Conservation (phyloP, 1,140 invertebrate species). For the Drosophila simulans region DNA sequence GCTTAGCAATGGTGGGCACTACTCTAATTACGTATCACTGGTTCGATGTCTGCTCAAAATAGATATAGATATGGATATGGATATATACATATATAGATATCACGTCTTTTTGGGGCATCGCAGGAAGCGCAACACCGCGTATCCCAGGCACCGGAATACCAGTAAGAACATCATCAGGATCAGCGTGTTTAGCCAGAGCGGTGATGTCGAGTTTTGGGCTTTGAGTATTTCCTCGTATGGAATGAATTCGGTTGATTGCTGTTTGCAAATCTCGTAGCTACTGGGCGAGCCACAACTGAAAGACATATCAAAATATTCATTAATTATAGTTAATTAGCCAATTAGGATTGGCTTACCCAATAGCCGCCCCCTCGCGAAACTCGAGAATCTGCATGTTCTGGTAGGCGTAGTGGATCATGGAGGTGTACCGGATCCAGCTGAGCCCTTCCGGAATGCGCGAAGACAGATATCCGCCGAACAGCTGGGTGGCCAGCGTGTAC, state of each 20-base stretch:
- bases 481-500: conserved; percentile 92
- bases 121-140: conserved; percentile 90
- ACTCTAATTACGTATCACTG: conserved; percentile 76
- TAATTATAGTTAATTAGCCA: too few species aligned
- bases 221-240: conserved; percentile 89
- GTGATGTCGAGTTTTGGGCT: conserved; percentile 87
- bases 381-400: conserved; percentile 95
- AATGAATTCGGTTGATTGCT: conserved; percentile 87
- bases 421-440: conserved; percentile 92
- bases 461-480: conserved; percentile 92
- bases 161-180: conserved; percentile 90
- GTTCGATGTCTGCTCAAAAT: conserved; percentile 65
- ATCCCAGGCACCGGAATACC: conserved; percentile 90
- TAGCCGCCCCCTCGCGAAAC: conserved; percentile 89
- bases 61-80: conserved; percentile 1
- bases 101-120: conserved; percentile 86
- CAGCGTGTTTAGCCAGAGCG: conserved; percentile 91
- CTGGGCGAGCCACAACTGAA: conserved; percentile 88
- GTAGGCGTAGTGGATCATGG: conserved; percentile 94
- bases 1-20: conserved; percentile 24
- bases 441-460: conserved; percentile 91
- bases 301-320: not conserved
- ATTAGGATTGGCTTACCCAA: conserved; percentile 85
- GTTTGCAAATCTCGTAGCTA: conserved; percentile 88
- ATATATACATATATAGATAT: conserved; percentile 39